Evolutionary conservation across 2,113 vertebrate species (phyloP).

Genomic region (Pogonocichla stellata): DNA sequence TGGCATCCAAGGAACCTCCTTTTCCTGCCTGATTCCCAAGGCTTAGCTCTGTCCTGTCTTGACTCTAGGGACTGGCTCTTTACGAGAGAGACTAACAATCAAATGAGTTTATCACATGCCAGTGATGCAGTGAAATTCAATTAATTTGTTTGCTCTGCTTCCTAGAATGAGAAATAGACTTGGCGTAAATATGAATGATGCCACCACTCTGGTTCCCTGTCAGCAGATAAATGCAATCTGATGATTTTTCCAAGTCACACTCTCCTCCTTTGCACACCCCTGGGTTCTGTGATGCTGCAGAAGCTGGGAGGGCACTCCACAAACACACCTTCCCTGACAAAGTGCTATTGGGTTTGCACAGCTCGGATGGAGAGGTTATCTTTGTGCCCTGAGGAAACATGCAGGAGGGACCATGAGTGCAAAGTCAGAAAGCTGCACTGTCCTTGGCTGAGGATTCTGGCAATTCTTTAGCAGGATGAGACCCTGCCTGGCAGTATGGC

Average conservation of each 20-base stretch:
- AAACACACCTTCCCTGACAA: not conserved
- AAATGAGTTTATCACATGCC: constrained; percentile 1
- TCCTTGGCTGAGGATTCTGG: not conserved
- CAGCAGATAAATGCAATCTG: not conserved
- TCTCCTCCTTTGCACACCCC: not conserved
- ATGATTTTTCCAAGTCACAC: not conserved
- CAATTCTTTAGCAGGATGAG: not conserved
- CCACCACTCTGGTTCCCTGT: not conserved
- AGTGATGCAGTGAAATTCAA: constrained; percentile 16
- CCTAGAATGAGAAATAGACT: not conserved
- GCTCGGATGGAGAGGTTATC: not conserved
- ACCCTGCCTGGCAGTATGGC: not conserved
- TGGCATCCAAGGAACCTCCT: not conserved
- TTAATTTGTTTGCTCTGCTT: constrained; percentile 15
- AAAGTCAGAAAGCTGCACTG: not conserved
- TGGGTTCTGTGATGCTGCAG: not conserved
- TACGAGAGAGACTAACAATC: not conserved
- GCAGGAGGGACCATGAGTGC: not conserved
- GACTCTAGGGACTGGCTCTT: not conserved
- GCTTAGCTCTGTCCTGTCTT: not conserved
- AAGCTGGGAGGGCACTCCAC: not conserved
- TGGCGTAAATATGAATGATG: not conserved
- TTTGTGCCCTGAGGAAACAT: not conserved
- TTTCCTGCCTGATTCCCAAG: not conserved
- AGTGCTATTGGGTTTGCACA: not conserved